Conservation (phyloP, 2,113 vertebrate genomes). For the Eira barbara region DNA sequence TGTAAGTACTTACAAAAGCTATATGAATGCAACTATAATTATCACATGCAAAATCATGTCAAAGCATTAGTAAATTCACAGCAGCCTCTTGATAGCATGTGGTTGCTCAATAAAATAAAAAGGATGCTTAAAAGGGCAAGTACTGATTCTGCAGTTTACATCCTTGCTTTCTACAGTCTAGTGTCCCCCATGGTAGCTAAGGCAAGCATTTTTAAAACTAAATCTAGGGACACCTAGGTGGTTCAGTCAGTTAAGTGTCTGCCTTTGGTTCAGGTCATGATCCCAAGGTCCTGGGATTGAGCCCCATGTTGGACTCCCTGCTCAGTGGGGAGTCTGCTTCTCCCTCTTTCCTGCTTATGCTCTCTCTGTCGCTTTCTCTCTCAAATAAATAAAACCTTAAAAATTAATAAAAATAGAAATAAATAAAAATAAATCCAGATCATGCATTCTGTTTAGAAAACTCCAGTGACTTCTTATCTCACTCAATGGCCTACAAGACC, state of each 20-base stretch:
- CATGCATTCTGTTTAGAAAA: neutral
- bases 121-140: neutral
- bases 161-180: neutral
- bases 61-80: neutral
- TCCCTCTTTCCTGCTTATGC: no score
- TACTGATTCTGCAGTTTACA: neutral
- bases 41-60: neutral
- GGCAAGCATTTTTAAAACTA: neutral
- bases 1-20: neutral
- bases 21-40: neutral
- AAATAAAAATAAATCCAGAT: neutral
- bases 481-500: neutral
- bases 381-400: no score
- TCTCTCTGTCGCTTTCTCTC: no score
- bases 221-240: no score
- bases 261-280: no score
- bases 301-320: no score
- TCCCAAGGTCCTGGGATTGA: no score
- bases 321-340: no score
- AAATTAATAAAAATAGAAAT: neutral
- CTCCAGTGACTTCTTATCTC: neutral
- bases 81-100: neutral
- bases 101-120: neutral
- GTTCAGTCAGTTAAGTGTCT: no score
- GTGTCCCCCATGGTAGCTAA: neutral